Evolutionary conservation across 1,140 invertebrate species (phyloP).

Genomic region (Drosophila ironensis): DNA sequence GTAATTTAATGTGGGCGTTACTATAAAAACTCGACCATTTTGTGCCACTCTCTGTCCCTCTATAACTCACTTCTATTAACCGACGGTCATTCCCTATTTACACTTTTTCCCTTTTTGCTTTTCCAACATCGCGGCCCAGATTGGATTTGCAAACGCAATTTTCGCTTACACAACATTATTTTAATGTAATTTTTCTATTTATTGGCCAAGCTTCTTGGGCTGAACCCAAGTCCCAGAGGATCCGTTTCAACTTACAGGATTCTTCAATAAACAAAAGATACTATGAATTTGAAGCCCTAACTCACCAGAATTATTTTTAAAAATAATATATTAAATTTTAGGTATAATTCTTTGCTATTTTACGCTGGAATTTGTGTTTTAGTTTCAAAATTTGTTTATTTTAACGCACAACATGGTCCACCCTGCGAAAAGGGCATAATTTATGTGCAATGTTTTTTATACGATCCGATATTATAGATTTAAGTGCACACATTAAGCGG

Average conservation of each 20-base stretch:
- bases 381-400: too few relatives aligned
- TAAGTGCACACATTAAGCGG: conserved; percentile 68
- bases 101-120: not conserved
- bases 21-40: conserved; percentile 47
- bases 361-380: too few relatives aligned
- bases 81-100: too few relatives aligned
- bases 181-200: conserved; percentile 52
- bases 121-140: conserved; percentile 30
- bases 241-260: too few relatives aligned
- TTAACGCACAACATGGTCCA: conserved; percentile 37
- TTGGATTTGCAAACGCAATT: conserved; percentile 56
- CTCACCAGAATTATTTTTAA: too few relatives aligned
- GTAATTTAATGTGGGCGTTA: conserved; percentile 69
- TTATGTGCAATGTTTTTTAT: conserved; percentile 63
- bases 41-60: conserved; percentile 24
- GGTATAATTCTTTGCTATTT: too few relatives aligned
- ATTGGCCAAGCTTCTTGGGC: conserved; percentile 15
- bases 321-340: too few relatives aligned
- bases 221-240: not conserved
- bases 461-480: conserved; percentile 68
- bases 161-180: conserved; percentile 54
- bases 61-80: not conserved
- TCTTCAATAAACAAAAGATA: too few relatives aligned
- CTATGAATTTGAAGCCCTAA: too few relatives aligned
- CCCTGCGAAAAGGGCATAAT: conserved; percentile 48